These are phyloP conservation scores for Tapirus terrestris DNA, from an alignment of 2,113 vertebrate genomes.

Conservation along the genomic window DNA sequence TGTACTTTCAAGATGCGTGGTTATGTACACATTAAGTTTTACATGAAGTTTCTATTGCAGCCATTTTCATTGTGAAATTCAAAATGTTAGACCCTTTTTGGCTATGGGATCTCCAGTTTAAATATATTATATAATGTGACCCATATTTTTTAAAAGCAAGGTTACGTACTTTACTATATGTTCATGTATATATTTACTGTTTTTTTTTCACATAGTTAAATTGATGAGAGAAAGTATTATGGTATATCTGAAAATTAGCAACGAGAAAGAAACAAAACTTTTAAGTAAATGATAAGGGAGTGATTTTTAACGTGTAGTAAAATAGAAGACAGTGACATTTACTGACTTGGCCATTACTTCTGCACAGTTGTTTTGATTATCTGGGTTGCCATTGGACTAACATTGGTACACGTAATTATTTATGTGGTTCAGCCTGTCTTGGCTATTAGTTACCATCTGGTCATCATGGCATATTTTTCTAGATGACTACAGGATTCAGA, in stretches of 20 bases:
- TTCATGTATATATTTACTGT: not conserved
- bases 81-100: not conserved
- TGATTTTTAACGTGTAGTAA: not conserved
- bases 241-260: not conserved
- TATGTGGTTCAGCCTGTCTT: not conserved
- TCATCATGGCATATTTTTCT: not conserved
- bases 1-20: not conserved
- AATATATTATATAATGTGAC: not conserved
- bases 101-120: not conserved
- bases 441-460: conserved; percentile 10
- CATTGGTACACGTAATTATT: not conserved
- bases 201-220: not conserved
- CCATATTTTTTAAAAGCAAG: not conserved
- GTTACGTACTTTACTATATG: not conserved
- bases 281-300: not conserved
- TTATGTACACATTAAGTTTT: not conserved
- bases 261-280: not conserved
- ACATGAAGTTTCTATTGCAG: not conserved
- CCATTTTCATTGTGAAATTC: not conserved
- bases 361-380: not conserved
- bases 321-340: not conserved
- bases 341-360: not conserved
- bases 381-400: not conserved
- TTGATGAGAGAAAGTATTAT: not conserved
- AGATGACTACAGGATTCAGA: not conserved